These are phyloP conservation scores for Scaptomyza reducta DNA, from an alignment of 2,888 invertebrate species.

Conservation along the genomic window DNA sequence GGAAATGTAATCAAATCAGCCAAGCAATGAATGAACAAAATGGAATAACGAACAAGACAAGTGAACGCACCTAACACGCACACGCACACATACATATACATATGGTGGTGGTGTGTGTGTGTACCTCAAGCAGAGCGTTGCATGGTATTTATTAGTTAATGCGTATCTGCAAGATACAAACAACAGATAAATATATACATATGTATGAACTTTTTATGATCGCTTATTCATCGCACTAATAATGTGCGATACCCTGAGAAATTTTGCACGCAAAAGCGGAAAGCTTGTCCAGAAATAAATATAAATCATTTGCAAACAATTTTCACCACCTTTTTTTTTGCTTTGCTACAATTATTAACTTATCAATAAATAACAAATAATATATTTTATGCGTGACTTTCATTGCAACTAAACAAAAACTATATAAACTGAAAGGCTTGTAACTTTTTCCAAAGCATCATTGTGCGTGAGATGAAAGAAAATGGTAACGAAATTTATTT, in stretches of 20 bases:
- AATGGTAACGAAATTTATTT: constrained; percentile 45
- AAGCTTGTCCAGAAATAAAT: neutral
- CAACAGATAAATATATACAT: constrained; percentile 5
- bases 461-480: constrained; percentile 38
- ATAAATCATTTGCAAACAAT: neutral
- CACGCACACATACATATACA: constrained; percentile 1
- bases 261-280: constrained; percentile 44
- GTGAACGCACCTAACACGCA: constrained; percentile 72
- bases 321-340: neutral
- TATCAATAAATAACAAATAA: constrained; percentile 19
- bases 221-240: constrained; percentile 17
- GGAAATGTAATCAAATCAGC: constrained; percentile 61
- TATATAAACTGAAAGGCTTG: constrained; percentile 3
- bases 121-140: neutral
- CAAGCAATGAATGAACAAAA: constrained; percentile 28
- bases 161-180: constrained; percentile 39
- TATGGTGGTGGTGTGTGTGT: neutral
- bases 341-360: constrained; percentile 7
- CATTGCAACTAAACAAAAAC: neutral
- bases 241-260: constrained; percentile 18
- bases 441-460: constrained; percentile 15
- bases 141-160: constrained; percentile 32
- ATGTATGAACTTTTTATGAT: neutral
- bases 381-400: constrained; percentile 12
- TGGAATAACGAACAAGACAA: constrained; percentile 34